Base-by-base conservation (phyloP, 1,140 invertebrate genomes). In the Lasaia peninsularis region DNA sequence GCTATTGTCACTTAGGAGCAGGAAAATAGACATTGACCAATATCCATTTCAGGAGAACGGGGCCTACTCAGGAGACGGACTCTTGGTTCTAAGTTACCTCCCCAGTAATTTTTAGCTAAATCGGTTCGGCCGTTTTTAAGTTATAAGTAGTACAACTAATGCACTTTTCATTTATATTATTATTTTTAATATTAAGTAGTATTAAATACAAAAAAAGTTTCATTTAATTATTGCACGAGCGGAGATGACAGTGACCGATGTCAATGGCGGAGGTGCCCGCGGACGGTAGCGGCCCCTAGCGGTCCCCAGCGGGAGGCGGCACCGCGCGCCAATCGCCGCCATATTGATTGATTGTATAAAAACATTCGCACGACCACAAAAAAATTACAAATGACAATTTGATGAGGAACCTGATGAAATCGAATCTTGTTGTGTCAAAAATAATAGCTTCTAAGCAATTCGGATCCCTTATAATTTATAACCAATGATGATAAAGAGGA, bases 281-380 rank as follows among this genome's bases (percentile, higher is more conserved):
- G 31, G 14, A 28, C 37, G 58, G 53, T 48, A 65, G 61, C 73
- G 66, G 78, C n/a, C n/a, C n/a, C n/a, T 78, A 78, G 78, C 78
- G 77, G 62, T 61, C 52, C 68, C 77, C 77, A 71, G 80, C 69
- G 52, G 79, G 52, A 69, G 58, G 67, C 63, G 65, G 52, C 31
- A 65, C 64, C 54, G 69, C 56, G 67, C 63, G 67, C 61, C 44
- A 49, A 73, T 28, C 49, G 32, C 44, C 18, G 32, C 18, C 12
- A 72, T 66, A 62, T 53, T 71, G 75, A 82, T 80, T 63, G 75
- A 76, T 80, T 69, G 52, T 52, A 53, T 71, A 80, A 78, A 78
- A 77, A 73, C 64, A 65, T 58, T 73, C 70, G 65, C 75, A 79
- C 76, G 75, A 73, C 72, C 62, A 73, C 71, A 79, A 63, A 63